A percentile compares a stretch with the other conserved stretches of the same genome.
Evolutionary conservation across 2,888 invertebrate species (phyloP).

Genomic region (Drosophila rubida): DNA sequence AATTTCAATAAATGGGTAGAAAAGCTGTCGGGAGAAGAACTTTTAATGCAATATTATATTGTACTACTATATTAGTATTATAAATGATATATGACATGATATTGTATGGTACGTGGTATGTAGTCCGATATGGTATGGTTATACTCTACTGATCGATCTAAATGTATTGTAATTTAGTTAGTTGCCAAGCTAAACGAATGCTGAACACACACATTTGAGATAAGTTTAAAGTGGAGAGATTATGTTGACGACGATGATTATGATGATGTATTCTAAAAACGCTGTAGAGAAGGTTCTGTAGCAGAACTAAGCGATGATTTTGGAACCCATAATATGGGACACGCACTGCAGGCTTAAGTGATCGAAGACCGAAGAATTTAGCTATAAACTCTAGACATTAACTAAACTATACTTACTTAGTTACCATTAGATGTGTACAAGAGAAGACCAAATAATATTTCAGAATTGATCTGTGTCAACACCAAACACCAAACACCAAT

Average conservation of each 20-base stretch:
- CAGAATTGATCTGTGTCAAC: conserved; percentile 59
- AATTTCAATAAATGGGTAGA: conserved; percentile 47
- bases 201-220: conserved; percentile 45
- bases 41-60: conserved; percentile 78
- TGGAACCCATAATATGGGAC: conserved; percentile 73
- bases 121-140: conserved; percentile 19
- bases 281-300: conserved; percentile 66
- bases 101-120: conserved; percentile 24
- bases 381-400: conserved; percentile 51
- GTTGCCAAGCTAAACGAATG: conserved; percentile 64
- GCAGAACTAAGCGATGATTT: conserved; percentile 68
- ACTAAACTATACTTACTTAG: conserved; percentile 49
- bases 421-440: conserved; percentile 74
- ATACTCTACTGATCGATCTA: conserved; percentile 57
- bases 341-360: conserved; percentile 66
- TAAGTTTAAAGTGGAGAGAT: conserved; percentile 29
- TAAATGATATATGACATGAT: conserved; percentile 40
- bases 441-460: conserved; percentile 75
- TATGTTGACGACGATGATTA: conserved; percentile 44
- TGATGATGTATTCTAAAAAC: conserved; percentile 52
- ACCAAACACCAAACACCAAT: conserved; percentile 22
- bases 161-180: conserved; percentile 65
- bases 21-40: conserved; percentile 41
- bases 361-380: conserved; percentile 65
- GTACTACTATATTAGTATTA: conserved; percentile 66